Evolutionary conservation across 1,140 invertebrate genomes (phyloP).

Genomic region (Ostrea denselamellosa): DNA sequence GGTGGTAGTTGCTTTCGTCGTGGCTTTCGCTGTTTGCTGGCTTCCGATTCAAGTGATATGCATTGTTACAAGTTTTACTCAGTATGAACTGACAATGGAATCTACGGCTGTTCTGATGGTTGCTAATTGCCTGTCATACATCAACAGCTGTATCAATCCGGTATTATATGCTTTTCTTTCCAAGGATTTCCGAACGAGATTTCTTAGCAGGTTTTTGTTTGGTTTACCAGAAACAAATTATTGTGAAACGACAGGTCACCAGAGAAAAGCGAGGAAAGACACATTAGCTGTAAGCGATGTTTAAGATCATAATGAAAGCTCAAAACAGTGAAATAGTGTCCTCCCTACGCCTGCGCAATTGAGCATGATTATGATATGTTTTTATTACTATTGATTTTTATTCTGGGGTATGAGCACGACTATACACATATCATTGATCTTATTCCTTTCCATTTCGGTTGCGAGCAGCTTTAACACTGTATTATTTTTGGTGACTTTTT

Average conservation of each 20-base stretch:
- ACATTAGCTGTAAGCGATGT: neutral
- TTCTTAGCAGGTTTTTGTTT: neutral
- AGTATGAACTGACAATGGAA: neutral
- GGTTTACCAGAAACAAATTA: neutral
- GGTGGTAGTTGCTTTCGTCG: neutral
- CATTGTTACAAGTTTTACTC: neutral
- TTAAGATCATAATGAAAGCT: neutral
- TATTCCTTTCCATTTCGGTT: too few species aligned
- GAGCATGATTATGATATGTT: too few species aligned
- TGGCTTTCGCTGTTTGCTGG: slow-evolving; percentile 18
- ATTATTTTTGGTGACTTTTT: too few species aligned
- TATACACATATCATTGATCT: too few species aligned
- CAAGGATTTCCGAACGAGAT: neutral
- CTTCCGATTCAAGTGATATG: slow-evolving; percentile 11
- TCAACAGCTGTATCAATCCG: slow-evolving; percentile 36
- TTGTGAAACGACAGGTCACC: neutral
- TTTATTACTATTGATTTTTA: too few species aligned
- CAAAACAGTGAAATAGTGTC: too few species aligned
- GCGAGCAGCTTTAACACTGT: too few species aligned
- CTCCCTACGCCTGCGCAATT: too few species aligned
- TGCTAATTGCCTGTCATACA: slow-evolving; percentile 32
- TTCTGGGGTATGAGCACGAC: too few species aligned
- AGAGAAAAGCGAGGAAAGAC: neutral
- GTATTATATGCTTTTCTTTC: slow-evolving; percentile 22
- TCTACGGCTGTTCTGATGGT: neutral